These are phyloP conservation scores for Etia nguti DNA, from an alignment of 2,113 vertebrate species.

Conservation along the genomic window DNA sequence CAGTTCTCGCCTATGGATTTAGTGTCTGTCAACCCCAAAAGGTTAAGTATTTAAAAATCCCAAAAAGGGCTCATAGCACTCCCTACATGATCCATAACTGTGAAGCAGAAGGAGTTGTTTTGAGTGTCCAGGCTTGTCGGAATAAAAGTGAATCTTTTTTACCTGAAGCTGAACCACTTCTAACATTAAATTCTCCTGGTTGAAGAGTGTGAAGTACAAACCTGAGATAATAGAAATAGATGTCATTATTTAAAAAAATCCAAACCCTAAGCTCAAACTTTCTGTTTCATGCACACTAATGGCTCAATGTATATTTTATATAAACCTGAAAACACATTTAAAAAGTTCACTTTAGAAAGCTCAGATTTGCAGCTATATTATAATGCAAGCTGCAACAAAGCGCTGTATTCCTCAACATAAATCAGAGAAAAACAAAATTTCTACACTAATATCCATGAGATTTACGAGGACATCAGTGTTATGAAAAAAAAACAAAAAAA, in stretches of 20 bases:
- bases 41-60: background rate
- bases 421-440: background rate
- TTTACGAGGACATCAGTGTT: background rate
- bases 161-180: background rate
- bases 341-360: background rate
- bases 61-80: background rate
- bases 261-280: background rate
- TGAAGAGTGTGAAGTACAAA: background rate
- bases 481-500: background rate
- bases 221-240: background rate
- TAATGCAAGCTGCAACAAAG: background rate
- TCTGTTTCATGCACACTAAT: background rate
- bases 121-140: background rate
- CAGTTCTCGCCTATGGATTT: background rate
- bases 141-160: background rate
- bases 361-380: background rate
- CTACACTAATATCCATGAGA: background rate
- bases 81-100: background rate
- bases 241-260: background rate
- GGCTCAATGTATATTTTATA: background rate
- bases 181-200: background rate
- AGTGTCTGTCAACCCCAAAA: background rate
- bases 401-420: accelerated
- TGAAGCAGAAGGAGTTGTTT: background rate
- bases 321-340: background rate